Percentiles rank a stretch among this genome's conserved stretches.
These are phyloP conservation scores for Synergus itoensis DNA, from an alignment of 2,888 invertebrate species.

Conservation along the genomic window DNA sequence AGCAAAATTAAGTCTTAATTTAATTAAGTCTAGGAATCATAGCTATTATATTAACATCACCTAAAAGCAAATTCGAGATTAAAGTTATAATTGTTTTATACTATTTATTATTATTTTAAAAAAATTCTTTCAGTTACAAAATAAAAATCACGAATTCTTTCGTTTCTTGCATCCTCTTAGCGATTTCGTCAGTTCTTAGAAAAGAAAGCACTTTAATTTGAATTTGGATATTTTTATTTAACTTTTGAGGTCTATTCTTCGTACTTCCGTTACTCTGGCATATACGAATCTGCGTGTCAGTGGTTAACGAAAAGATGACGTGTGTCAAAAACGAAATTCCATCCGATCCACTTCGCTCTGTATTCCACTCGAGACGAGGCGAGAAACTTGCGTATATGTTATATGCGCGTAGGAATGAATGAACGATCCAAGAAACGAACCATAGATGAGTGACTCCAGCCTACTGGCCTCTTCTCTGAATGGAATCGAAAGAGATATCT, in stretches of 20 bases:
- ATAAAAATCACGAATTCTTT: neutral
- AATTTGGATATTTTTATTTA: constrained; percentile 8
- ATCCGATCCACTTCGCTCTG: constrained; percentile 67
- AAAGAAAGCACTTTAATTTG: constrained; percentile 15
- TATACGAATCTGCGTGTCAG: constrained; percentile 54
- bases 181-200: neutral
- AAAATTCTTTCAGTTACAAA: too few species aligned
- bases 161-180: neutral
- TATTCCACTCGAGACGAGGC: constrained; percentile 66
- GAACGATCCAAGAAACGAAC: constrained; percentile 51
- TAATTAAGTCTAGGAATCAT: too few species aligned
- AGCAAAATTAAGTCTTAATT: too few species aligned
- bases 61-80: too few species aligned
- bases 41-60: too few species aligned
- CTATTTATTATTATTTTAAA: too few species aligned
- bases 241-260: constrained; percentile 22
- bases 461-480: constrained; percentile 62
- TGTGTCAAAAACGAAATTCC: constrained; percentile 71
- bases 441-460: constrained; percentile 58
- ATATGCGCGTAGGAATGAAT: constrained; percentile 66
- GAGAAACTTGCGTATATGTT: constrained; percentile 55
- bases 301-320: constrained; percentile 58
- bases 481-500: constrained; percentile 69
- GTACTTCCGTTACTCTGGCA: constrained; percentile 34
- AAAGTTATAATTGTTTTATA: too few species aligned